A percentile compares a stretch with the other conserved stretches of the same genome.
Evolutionary conservation across 2,797 vertebrate species (phyloP).

Genomic region (Gambelia wislizenii): DNA sequence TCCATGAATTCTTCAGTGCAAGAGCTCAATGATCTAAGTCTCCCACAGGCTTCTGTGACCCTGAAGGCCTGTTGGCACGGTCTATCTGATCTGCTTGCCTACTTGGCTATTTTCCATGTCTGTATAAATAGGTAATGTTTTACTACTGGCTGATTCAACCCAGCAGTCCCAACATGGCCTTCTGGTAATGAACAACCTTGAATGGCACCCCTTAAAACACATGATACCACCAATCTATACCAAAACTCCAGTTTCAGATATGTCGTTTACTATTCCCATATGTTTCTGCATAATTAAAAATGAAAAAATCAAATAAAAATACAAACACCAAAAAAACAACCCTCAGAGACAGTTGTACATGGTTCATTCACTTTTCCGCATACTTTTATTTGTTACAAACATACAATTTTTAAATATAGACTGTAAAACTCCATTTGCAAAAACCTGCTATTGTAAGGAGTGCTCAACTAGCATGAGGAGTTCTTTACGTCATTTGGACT

Average conservation of each 20-base stretch:
- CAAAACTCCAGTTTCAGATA: no score
- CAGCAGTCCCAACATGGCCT: no score
- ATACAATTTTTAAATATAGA: slow-evolving; percentile 94
- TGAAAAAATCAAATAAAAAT: no score
- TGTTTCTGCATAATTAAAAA: no score
- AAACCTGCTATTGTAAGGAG: slow-evolving; percentile 85
- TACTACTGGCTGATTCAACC: neutral
- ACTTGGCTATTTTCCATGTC: neutral
- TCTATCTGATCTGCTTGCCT: neutral
- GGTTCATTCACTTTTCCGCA: slow-evolving; percentile 83
- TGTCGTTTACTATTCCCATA: no score
- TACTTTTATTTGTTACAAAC: slow-evolving; percentile 92
- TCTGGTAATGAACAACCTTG: neutral
- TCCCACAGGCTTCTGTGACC: neutral
- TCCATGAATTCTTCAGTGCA: neutral
- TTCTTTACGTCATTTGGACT: slow-evolving; percentile 54
- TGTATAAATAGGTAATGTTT: neutral
- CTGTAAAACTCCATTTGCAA: slow-evolving; percentile 90
- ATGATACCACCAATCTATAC: neutral
- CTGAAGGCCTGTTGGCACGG: no score
- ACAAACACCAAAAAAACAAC: neutral
- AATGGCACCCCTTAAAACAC: neutral
- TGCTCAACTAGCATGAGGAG: slow-evolving; percentile 81
- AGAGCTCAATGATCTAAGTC: neutral
- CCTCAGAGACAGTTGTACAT: slow-evolving; percentile 50